Base-by-base conservation (phyloP, 2,888 invertebrate species). In the Caenorhabditis sp. region DNA sequence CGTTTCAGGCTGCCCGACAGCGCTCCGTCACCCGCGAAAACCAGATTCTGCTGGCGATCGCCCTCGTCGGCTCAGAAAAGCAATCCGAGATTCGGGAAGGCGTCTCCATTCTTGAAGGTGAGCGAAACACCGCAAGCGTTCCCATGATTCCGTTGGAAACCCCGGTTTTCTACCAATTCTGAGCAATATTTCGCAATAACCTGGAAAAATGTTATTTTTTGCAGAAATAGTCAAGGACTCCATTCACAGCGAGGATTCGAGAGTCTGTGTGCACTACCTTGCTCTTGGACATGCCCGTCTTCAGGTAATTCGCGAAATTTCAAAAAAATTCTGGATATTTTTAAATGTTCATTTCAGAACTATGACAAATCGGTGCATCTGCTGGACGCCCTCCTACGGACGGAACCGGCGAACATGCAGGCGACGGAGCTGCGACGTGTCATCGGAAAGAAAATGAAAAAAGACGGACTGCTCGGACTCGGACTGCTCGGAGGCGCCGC, bases 251-350 rank as follows among this genome's bases (percentile, higher is more conserved):
- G 70, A 70, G 26, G 70, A 70, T 37, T 35, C 52, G 27, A 30
- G 70, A 59, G 46, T 70, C 6, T 59, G 59, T 13, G 53, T 70
- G 1, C 50, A 73, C 37, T 59, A 73, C 32, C n/a, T 59, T 7
- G 66, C 66, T 2, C 39, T 73, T 15, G 73, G 53, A 13, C 73
- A 65, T 30, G 73, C 63, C 30, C 65, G 63, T 43, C 73, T 63
- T 53, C 56, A 50, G 32, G 68, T 66, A 2, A 48, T n/a, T 45
- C 8, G 8, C 17, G 2, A 46, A 24, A 46, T 46, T 20, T 27
- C 13, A 13, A 26, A 11, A 4, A 26, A 27, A 27, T n/a, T 24
- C 27, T 27, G 9, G 41, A 35, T 2, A 35, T 13, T 22, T n/a
- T n/a, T n/a, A 20, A 8, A 2, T 20, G 17, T 20, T 24, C 17